phyloP scores from a whole-genome alignment of 2,113 vertebrate genomes.

The Isichthys henryi region DNA sequence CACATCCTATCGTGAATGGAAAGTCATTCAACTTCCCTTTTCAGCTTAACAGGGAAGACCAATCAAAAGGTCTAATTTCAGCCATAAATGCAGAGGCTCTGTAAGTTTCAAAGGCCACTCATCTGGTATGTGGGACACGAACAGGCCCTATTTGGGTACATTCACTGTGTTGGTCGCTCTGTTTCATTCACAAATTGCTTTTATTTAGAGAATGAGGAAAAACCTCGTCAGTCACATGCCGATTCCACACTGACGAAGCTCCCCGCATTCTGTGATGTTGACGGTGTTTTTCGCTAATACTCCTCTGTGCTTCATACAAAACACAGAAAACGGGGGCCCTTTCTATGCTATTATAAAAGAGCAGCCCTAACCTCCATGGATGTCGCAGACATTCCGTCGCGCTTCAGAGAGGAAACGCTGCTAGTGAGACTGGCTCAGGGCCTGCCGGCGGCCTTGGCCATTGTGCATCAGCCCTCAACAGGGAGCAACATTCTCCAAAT shows the following conservation, averaged over 20 bases:
- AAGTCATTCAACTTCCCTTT: neutral
- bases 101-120: neutral
- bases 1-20: neutral
- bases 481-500: conserved; percentile 8
- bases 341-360: conserved; percentile 34
- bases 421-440: conserved; percentile 5
- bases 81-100: neutral
- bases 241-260: conserved; percentile 36
- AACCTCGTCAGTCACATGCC: conserved; percentile 33
- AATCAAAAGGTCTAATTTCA: neutral
- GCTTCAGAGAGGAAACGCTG: conserved; percentile 5
- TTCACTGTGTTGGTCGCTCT: conserved; percentile 42
- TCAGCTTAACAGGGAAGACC: neutral
- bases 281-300: neutral
- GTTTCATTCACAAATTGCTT: conserved; percentile 46
- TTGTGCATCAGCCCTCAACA: conserved; percentile 20
- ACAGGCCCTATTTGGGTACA: conserved; percentile 34
- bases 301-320: neutral
- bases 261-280: conserved; percentile 32
- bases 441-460: conserved; percentile 20
- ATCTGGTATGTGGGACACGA: conserved; percentile 20
- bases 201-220: conserved; percentile 45
- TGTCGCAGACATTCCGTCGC: conserved; percentile 1
- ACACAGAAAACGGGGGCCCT: neutral
- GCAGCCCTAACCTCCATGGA: neutral